Base-by-base conservation (phyloP, 1,140 invertebrate genomes). In the Bombus superbus region DNA sequence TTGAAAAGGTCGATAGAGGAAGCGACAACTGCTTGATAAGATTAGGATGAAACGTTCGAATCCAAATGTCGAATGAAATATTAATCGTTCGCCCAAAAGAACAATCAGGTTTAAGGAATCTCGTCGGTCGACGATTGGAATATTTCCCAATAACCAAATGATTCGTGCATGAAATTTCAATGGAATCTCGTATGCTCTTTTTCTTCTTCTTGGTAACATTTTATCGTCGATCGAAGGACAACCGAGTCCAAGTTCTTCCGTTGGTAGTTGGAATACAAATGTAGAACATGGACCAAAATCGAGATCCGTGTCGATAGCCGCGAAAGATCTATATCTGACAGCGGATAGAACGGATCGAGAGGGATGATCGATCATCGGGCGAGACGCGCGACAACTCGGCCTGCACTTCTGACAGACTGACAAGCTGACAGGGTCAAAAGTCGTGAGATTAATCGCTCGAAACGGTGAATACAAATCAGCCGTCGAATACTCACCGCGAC, bases 361-460 rank as follows among this genome's bases (percentile, higher is more conserved):
- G 69, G 83, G n/a, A 53, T 57, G 86, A 88, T 88, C 77, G 86
- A 88, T 88, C 83, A 81, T 64, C 25, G 57, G 15, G 35, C 57
- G 83, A 77, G 83, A 75, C 71, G 57, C 25, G 72, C 79, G 84
- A 85, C 80, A 69, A 72, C 28, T 75, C 78, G 59, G 72, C n/a
- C 32, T 22, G 75, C 47, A 42, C 64, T 66, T 57, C n/a, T 25
- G 81, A 72, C 75, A 66, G 76, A 82, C 62, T 68, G 83, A 88
- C 86, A 81, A 84, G 53, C 62, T 40, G 86, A 85, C 86, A 76
- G 83, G 86, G 86, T 88, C 86, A 88, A 81, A 85, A 84, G 86
- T 88, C 83, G 86, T 66, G 69, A 86, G 86, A 88, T 88, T 88
- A 88, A 88, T 88, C 86, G 86, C 28, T 77, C 38, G 83, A 64